Evolutionary conservation across 2,797 vertebrate genomes (phyloP).

Genomic region (Propithecus perrieri): DNA sequence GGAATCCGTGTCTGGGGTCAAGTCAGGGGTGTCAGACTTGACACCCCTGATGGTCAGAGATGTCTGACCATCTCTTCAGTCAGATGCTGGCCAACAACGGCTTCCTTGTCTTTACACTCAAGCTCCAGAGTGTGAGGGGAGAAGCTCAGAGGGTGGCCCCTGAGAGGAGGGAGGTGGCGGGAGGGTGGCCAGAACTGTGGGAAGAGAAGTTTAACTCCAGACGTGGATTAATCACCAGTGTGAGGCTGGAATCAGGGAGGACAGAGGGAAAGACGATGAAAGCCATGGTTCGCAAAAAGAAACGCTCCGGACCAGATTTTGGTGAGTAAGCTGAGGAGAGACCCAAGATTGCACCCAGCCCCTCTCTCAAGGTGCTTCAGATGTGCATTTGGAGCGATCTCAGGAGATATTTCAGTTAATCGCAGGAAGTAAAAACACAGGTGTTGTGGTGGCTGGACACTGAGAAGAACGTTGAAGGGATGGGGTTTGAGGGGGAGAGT

Average conservation of each 20-base stretch:
- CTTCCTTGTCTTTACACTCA: background rate
- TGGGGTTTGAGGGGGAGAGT: background rate
- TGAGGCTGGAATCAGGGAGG: background rate
- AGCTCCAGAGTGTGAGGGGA: background rate
- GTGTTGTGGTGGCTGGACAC: background rate
- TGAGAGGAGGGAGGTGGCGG: background rate
- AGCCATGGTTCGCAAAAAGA: background rate
- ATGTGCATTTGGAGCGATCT: background rate
- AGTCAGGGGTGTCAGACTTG: background rate
- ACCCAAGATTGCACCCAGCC: rapidly evolving
- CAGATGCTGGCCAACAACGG: background rate
- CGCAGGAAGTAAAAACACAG: background rate
- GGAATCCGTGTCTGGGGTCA: background rate
- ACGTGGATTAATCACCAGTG: rapidly evolving
- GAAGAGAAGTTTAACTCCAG: background rate
- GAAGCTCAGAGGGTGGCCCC: background rate
- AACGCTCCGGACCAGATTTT: background rate
- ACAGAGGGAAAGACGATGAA: background rate
- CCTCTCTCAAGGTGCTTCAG: background rate
- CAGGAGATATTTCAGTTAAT: background rate
- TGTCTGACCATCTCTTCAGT: background rate
- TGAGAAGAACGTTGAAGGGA: background rate
- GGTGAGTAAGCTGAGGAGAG: background rate
- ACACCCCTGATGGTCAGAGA: too few species aligned
- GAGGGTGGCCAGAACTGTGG: background rate